Conservation (phyloP, 2,797 vertebrate genomes). For the Naso thynnoides region DNA sequence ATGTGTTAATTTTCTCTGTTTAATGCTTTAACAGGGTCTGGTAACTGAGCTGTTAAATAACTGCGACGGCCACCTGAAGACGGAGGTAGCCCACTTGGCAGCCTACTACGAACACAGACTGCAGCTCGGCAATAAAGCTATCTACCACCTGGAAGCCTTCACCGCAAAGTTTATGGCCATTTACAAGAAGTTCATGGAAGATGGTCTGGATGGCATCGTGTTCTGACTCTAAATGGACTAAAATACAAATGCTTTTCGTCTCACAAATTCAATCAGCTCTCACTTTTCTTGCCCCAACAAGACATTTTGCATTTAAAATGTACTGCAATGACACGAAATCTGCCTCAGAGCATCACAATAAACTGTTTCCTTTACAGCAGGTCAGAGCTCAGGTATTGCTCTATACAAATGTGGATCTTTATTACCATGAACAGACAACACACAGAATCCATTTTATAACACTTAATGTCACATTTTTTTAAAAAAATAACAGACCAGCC, state of each 20-base stretch:
- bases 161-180: constrained; percentile 97
- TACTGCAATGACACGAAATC: background rate
- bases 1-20: background rate
- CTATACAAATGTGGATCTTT: background rate
- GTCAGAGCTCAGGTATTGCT: background rate
- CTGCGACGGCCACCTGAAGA: constrained; percentile 97
- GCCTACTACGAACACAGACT: constrained; percentile 96
- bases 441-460: background rate
- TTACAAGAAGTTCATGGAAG: constrained; percentile 99
- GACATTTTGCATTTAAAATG: constrained; percentile 10
- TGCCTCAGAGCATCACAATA: constrained; percentile 33
- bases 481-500: too few species aligned
- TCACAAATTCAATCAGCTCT: background rate
- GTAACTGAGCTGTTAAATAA: constrained; percentile 93
- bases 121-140: constrained; percentile 95
- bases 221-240: constrained; percentile 83
- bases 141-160: constrained; percentile 98
- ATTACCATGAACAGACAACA: background rate
- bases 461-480: background rate
- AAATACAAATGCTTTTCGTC: background rate
- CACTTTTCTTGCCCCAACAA: background rate
- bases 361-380: constrained; percentile 31
- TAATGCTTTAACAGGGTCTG: constrained; percentile 84
- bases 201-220: constrained; percentile 95
- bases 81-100: constrained; percentile 94